Evolutionary conservation across 2,797 vertebrate genomes (phyloP).

Genomic region (Hemitrygon akajei): DNA sequence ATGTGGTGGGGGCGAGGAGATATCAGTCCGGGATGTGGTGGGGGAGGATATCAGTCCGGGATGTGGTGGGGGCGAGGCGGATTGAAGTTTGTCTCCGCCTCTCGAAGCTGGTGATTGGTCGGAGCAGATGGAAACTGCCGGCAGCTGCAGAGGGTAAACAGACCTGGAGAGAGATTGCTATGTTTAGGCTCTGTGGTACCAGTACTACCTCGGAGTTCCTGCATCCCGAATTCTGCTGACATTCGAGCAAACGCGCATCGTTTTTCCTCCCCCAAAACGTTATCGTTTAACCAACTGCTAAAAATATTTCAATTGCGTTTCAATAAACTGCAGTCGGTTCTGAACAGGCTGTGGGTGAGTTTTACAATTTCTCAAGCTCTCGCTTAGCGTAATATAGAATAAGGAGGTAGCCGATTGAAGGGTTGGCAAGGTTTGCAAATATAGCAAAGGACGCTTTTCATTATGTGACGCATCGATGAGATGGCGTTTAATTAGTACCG

Average conservation of each 20-base stretch:
- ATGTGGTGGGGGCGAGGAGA: too few species aligned
- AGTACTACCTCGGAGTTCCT: background rate
- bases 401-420: background rate
- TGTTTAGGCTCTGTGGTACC: background rate
- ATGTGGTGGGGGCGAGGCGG: too few species aligned
- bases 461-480: background rate
- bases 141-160: background rate
- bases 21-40: too few species aligned
- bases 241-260: too few species aligned
- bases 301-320: background rate
- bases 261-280: too few species aligned
- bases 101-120: too few species aligned
- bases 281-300: background rate
- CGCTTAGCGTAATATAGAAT: background rate
- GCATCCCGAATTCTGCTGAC: background rate
- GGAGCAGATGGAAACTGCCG: background rate
- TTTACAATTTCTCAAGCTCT: background rate
- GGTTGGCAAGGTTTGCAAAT: background rate
- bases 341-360: background rate
- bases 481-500: background rate
- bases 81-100: background rate
- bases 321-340: background rate
- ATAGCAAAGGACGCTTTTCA: background rate
- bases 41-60: too few species aligned
- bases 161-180: too few species aligned